A percentile compares a stretch with the other conserved stretches of the same genome.
These are phyloP conservation scores for Illadopsis cleaveri DNA, from an alignment of 2,113 vertebrate species.

Conservation along the genomic window DNA sequence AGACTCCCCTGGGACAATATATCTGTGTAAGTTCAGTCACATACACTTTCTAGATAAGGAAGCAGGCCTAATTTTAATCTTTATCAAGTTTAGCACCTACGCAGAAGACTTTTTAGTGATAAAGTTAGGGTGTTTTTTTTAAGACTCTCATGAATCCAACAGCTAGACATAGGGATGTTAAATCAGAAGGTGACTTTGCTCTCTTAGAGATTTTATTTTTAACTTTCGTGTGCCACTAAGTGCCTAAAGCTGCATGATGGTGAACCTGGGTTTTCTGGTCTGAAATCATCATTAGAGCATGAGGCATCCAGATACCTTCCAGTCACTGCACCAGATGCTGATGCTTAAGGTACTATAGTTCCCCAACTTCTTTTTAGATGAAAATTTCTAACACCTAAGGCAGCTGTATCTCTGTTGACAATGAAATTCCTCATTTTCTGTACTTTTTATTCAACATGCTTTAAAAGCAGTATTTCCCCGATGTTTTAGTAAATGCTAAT, in stretches of 20 bases:
- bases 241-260: neutral
- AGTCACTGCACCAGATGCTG: neutral
- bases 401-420: neutral
- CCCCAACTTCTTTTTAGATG: neutral
- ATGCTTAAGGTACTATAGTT: neutral
- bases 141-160: neutral
- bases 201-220: neutral
- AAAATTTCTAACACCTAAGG: neutral
- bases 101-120: neutral
- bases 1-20: neutral
- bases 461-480: neutral
- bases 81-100: neutral
- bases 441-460: neutral
- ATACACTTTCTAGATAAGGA: neutral
- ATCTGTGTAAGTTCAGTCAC: neutral
- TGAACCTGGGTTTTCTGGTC: neutral
- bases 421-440: neutral
- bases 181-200: neutral
- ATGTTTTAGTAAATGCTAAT: neutral
- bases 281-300: fast-evolving
- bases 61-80: neutral
- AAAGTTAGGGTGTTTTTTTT: neutral
- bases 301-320: neutral
- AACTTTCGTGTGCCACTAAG: neutral
- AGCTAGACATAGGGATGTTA: neutral